These are phyloP conservation scores for Stomatorhinus walkeri DNA, from an alignment of 2,797 vertebrate species.

Conservation along the genomic window DNA sequence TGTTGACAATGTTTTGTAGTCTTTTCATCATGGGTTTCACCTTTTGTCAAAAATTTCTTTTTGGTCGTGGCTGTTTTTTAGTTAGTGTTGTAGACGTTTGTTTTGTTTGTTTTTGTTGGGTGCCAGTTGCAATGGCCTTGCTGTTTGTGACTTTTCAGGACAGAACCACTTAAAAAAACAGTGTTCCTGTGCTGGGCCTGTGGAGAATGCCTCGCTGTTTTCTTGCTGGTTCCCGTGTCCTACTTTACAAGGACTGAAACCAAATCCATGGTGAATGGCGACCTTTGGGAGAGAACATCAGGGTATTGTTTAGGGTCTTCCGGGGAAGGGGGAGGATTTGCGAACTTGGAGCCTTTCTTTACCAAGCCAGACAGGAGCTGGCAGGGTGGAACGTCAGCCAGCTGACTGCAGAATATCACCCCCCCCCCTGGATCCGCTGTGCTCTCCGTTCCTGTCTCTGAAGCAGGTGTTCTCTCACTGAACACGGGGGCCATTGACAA, in stretches of 20 bases:
- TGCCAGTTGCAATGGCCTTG: background rate
- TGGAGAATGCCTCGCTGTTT: background rate
- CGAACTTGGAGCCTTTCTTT: background rate
- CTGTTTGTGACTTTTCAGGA: background rate
- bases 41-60: background rate
- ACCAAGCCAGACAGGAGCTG: background rate
- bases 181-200: background rate
- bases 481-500: background rate
- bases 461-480: background rate
- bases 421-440: background rate
- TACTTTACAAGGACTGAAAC: constrained; percentile 31
- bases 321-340: constrained; percentile 14
- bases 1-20: background rate
- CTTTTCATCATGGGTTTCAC: background rate
- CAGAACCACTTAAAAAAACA: background rate
- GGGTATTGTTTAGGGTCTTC: constrained; percentile 30
- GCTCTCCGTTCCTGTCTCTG: background rate
- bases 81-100: background rate
- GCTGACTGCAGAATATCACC: background rate
- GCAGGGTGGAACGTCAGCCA: background rate
- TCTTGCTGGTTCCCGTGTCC: background rate
- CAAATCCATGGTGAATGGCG: constrained; percentile 36
- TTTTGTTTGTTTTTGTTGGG: background rate
- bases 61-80: background rate
- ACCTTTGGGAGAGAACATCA: constrained; percentile 48